Evolutionary conservation across 2,797 vertebrate genomes (phyloP), one percentile per base, ranked within the genome.

Genomic region (Chelon labrosus): DNA sequence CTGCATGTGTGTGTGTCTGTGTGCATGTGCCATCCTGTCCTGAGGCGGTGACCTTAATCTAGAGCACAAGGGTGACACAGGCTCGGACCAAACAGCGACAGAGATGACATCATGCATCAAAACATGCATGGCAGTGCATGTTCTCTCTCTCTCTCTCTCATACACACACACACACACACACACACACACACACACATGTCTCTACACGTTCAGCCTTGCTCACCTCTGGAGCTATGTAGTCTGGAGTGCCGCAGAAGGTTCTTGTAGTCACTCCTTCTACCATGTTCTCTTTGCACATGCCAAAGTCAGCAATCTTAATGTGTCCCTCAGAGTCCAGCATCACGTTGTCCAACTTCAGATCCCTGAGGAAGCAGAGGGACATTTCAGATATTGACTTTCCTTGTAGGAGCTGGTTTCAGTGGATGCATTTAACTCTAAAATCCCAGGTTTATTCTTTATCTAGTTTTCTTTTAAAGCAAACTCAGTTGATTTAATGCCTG

Each of bases 261-360:
- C 97, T 95, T 0, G 98, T 99, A 4, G 91, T 94, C 75, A 97
- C 96, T 22, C 93, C 96, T 0, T 98, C 94, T 4, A 66, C 16
- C 92, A 99, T 97, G 83, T 96, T 96, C 35, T 99, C 98, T 89
- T 99, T 99, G 87, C 98, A 99, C 98, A 99, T 99, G 66, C 98
- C 98, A 17, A 99, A 99, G 89, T 99, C 98, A 10, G 98, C 97
- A 5, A 99, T 98, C 91, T 99, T 99, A 72, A 99, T 99, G 86
- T 99, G 98, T 49, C 98, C 98, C 89, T 99, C 97, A 0, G 92
- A 94, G 75, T 99, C 98, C 91, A 99, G 80, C 97, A 99, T 99
- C 88, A 99, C 97, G 0, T 99, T 99, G 67, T 99, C 98, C 77
- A 99, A 92, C 92, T 99, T 99, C 87, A 99, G 92, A 88, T 99